A percentile compares a stretch with the other conserved stretches of the same genome.
These are phyloP conservation scores for Eilema caniola DNA, from an alignment of 2,888 invertebrate genomes.

Conservation along the genomic window DNA sequence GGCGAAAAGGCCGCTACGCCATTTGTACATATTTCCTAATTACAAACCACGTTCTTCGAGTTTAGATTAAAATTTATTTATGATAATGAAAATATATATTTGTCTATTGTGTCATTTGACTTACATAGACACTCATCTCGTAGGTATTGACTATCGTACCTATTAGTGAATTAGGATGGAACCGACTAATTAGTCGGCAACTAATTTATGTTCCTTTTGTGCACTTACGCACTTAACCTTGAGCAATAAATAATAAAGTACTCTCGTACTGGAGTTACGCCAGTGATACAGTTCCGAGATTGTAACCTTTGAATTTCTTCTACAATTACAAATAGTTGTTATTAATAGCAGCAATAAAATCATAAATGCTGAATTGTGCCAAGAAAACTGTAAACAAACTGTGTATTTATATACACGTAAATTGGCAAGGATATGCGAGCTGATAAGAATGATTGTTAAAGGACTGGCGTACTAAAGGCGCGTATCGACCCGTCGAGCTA, in stretches of 20 bases:
- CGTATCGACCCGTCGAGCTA: conserved; percentile 75
- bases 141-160: no score
- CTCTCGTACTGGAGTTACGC: conserved; percentile 43
- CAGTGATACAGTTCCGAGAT: conserved; percentile 41
- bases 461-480: conserved; percentile 82
- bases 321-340: conserved; percentile 9
- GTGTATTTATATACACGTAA: not conserved
- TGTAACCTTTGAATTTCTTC: conserved; percentile 22
- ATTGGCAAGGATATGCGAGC: conserved; percentile 5
- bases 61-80: no score
- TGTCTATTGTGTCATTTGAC: no score
- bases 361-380: conserved; percentile 15
- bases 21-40: no score
- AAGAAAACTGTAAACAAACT: conserved; percentile 16
- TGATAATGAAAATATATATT: no score
- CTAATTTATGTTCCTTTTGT: no score
- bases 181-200: no score
- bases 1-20: no score
- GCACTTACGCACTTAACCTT: conserved; percentile 32
- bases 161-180: no score
- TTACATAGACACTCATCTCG: no score
- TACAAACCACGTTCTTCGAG: no score
- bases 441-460: conserved; percentile 50
- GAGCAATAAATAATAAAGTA: conserved; percentile 25
- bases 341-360: conserved; percentile 6